These are phyloP conservation scores for Epinephelus lanceolatus DNA, from an alignment of 2,113 vertebrate genomes.

Conservation along the genomic window DNA sequence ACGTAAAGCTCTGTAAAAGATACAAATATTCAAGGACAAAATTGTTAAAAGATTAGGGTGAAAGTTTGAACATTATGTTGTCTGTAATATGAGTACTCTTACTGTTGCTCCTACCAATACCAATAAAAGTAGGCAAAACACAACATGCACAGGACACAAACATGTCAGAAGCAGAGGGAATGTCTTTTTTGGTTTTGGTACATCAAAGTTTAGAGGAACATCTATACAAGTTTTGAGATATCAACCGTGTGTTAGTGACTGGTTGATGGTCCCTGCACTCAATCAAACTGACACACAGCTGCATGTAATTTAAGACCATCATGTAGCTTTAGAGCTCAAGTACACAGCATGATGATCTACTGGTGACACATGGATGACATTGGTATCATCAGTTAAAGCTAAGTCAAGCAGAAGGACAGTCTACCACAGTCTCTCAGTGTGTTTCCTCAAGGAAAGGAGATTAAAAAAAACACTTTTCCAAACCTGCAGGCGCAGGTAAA, in stretches of 20 bases:
- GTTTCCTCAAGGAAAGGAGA: slow-evolving; percentile 25
- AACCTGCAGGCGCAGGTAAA: slow-evolving; percentile 68
- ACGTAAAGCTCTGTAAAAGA: not conserved
- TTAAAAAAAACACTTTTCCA: slow-evolving; percentile 14
- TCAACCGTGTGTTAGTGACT: not conserved
- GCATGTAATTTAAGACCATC: not conserved
- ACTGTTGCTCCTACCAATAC: not conserved
- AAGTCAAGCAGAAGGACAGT: slow-evolving; percentile 45
- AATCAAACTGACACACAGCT: not conserved
- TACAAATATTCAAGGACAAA: not conserved
- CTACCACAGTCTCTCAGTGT: not conserved
- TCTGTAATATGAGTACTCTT: not conserved
- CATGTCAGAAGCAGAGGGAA: not conserved
- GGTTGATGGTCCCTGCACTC: not conserved
- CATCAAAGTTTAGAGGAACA: not conserved
- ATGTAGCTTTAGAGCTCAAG: not conserved
- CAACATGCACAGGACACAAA: not conserved
- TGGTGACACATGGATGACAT: not conserved
- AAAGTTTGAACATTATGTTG: not conserved
- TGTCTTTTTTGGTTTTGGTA: not conserved
- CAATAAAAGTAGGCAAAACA: not conserved
- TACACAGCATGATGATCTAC: not conserved
- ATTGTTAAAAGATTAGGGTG: not conserved
- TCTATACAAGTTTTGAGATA: not conserved
- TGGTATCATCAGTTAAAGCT: not conserved